These are phyloP conservation scores for Python bivittatus DNA, from an alignment of 2,113 vertebrate genomes.

Conservation along the genomic window DNA sequence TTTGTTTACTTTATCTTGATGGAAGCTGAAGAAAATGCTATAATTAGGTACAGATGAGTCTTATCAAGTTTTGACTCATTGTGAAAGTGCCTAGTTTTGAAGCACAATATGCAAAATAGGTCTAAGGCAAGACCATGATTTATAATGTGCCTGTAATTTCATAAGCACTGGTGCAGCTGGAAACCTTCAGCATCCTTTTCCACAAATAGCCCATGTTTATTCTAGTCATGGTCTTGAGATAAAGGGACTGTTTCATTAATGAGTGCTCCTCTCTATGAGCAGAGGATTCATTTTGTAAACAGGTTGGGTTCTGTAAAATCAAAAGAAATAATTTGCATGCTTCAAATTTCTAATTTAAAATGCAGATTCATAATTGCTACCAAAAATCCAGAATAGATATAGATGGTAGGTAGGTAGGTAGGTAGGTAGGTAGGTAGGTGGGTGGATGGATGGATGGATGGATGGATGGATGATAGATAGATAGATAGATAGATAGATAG, in stretches of 20 bases:
- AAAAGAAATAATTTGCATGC: background rate
- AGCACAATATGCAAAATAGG: background rate
- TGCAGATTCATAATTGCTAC: background rate
- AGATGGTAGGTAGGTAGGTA: no score
- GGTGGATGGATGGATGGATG: no score
- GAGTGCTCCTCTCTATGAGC: background rate
- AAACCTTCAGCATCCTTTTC: background rate
- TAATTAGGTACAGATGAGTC: background rate
- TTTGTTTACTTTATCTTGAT: background rate
- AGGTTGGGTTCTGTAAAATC: background rate
- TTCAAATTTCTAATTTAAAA: background rate
- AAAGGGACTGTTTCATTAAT: background rate
- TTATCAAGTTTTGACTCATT: background rate
- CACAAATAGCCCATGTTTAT: background rate
- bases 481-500: background rate
- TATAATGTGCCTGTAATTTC: background rate
- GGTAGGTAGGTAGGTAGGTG: no score
- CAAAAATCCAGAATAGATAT: background rate
- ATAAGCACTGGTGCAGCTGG: background rate
- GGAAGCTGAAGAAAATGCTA: background rate
- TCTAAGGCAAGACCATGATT: background rate
- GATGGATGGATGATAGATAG: no score
- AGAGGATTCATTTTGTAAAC: background rate
- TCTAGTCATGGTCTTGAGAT: background rate
- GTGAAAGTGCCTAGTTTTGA: background rate